These are phyloP conservation scores for Zalophus californianus DNA, from an alignment of 2,797 vertebrate species.

Conservation along the genomic window DNA sequence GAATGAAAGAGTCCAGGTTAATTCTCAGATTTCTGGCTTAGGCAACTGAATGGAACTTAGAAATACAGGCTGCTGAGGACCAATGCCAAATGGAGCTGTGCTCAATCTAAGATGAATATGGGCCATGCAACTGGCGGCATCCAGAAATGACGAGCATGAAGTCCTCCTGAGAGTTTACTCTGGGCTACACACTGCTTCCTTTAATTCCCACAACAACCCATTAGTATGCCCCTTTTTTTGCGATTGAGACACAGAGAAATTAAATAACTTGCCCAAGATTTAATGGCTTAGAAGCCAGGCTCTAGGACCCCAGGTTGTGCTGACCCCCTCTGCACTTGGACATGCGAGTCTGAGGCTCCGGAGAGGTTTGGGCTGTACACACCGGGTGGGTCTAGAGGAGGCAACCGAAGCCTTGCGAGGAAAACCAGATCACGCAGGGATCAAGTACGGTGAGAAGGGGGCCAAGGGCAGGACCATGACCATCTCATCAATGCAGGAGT, in stretches of 20 bases:
- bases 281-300: background rate
- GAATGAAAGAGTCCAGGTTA: background rate
- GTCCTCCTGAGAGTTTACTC: background rate
- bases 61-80: background rate
- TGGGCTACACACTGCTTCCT: background rate
- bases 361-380: background rate
- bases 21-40: background rate
- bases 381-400: background rate
- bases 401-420: background rate
- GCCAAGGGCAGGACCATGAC: background rate
- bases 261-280: background rate
- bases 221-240: background rate
- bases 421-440: background rate
- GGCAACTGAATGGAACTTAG: background rate
- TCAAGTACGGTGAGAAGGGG: rapidly evolving
- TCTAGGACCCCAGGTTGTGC: background rate
- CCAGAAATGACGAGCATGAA: background rate
- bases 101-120: background rate
- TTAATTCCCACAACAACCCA: background rate
- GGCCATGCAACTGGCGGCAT: background rate
- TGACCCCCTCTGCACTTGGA: background rate
- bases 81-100: background rate
- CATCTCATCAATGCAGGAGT: background rate
- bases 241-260: background rate
- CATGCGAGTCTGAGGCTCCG: background rate